Evolutionary conservation across 2,113 vertebrate species (phyloP), one percentile per base, ranked within the genome.

Genomic region (Parotia lawesii): DNA sequence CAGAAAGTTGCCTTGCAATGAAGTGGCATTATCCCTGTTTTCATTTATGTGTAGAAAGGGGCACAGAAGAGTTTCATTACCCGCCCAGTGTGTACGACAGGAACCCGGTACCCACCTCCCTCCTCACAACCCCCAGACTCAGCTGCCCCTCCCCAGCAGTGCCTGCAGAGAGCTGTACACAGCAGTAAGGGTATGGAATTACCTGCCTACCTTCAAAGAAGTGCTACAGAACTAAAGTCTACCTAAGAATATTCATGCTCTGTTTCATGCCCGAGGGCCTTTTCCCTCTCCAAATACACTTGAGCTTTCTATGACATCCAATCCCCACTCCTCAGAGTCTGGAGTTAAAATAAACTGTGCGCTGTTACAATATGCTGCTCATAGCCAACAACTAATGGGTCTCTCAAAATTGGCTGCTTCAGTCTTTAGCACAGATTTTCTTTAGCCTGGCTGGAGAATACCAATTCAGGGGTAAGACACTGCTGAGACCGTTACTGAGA

Each of bases 231-330:
- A 89, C 58, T 87, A 16, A 71, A 75, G 40, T 64, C 78, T 88
- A 25, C 56, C 74, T 93, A 56, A 85, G 54, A 85, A 17, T 57
- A 86, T 60, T 93, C 82, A 67, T 33, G 67, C 71, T 91, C 53
- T 53, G 25, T 83, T 90, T 64, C 44, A 35, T 20, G 38, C 61
- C 79, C 22, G 51, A 77, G 44, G 64, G 67, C 48, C 67, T 72
- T 51, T 95, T 95, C 58, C 40, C 37, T 88, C 79, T 90, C 71
- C 65, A 90, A 91, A 96, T 23, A 84, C 64, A 42, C 29, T 29
- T 8, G 29, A 89, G 84, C 42, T 76, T 91, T 89, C 74, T 77
- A 2, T 56, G 64, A 82, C 60, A 66, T 53, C n/a, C 27, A 83
- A 37, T 45, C 69, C 40, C 37, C 27, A 38, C 31, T 82, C 65